phyloP scores from a whole-genome alignment of 2,113 vertebrate species.

The Cebus imitator region DNA sequence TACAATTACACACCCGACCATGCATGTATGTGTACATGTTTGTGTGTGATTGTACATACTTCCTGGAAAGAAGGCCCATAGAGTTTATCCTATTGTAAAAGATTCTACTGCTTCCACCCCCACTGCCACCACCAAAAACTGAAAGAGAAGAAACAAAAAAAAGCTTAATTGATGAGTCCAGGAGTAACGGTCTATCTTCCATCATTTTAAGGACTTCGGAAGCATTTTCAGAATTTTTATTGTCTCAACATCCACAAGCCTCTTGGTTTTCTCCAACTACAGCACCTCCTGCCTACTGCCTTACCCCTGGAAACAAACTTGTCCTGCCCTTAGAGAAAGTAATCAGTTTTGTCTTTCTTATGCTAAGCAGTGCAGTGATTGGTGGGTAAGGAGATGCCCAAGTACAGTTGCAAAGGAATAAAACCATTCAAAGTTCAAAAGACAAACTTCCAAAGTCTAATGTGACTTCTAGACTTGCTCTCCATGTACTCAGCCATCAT shows the following conservation, averaged over 20 bases:
- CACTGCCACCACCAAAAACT: not conserved
- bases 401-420: not conserved
- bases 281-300: not conserved
- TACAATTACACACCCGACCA: not conserved
- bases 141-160: no score
- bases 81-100: not conserved
- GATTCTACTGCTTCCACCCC: not conserved
- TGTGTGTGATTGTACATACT: not conserved
- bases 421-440: not conserved
- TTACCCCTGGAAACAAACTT: not conserved
- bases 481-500: not conserved
- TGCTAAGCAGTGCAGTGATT: not conserved
- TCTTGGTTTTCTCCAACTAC: not conserved
- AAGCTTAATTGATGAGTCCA: not conserved
- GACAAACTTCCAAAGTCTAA: no score
- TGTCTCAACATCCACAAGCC: not conserved
- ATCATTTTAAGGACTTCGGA: not conserved
- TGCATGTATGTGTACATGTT: not conserved
- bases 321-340: not conserved
- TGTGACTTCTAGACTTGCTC: not conserved
- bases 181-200: not conserved
- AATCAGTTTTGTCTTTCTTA: not conserved
- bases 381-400: not conserved
- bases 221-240: not conserved
- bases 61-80: not conserved